Evolutionary conservation across 2,113 vertebrate genomes (phyloP), one percentile per base, ranked within the genome.

Genomic region (Ictidomys tridecemlineatus): DNA sequence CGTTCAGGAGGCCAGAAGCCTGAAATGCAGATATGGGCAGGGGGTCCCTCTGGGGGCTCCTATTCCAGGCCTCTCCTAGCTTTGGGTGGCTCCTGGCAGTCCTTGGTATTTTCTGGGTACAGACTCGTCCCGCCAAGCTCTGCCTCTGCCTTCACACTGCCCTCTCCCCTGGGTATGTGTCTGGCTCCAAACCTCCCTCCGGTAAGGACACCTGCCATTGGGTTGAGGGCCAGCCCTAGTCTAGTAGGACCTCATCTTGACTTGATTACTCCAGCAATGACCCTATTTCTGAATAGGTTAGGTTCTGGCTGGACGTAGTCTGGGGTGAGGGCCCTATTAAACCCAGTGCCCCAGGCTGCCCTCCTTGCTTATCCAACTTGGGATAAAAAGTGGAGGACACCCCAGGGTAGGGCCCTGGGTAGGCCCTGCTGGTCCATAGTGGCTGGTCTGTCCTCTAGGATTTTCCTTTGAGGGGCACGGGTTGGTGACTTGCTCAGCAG

Each of bases 91-190:
- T n/a, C 53, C 56, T 17, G 39, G 12, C 8, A 4, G 0, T 37
- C 37, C 76, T 51, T 28, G 20, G n/a, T 13, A 1, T 0, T 37
- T 84, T 39, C 8, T 42, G 72, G 18, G 17, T 13, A 0, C 26
- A 8, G 48, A 7, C 3, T 1, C 4, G 0, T 45, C 37, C 0
- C 24, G 61, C 37, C 8, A 0, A 3, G 28, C 53, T 67, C 26
- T 48, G 58, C 42, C 17, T 30, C 18, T 17, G 24, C 30, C 72
- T 65, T n/a, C 34, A 34, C 24, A 1, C 0, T 8, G 65, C 18
- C 16, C 0, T 39, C 37, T 85, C 14, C 16, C 8, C 12, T 32
- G 1, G 51, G 80, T 30, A 3, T 18, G 28, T 28, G 34, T 53
- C 32, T 87, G 61, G 24, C 34, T 34, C 48, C 39, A 51, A 18